phyloP scores from a whole-genome alignment of 1,140 invertebrate species.

The Xylocopa sonorina region DNA sequence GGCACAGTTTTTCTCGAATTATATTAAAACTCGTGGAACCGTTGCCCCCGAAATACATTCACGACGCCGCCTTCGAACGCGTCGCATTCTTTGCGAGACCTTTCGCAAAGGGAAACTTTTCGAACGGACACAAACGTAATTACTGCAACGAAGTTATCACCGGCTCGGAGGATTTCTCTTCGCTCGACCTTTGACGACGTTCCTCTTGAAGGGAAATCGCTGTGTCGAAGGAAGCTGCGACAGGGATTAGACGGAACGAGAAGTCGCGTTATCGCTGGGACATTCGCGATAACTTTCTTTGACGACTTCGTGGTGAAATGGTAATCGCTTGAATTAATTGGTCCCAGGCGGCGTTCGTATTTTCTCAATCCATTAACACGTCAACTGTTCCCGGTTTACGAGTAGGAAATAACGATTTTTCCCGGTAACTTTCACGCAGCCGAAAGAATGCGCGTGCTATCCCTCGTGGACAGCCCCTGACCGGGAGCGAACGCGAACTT shows the following conservation, averaged over 20 bases:
- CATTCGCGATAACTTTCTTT: not conserved
- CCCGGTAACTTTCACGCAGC: not conserved
- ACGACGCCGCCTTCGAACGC: not conserved
- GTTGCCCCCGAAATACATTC: not conserved
- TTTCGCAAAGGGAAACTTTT: not conserved
- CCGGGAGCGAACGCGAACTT: constrained; percentile 64
- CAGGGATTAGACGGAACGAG: not conserved
- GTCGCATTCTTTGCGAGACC: not conserved
- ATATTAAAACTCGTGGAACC: not conserved
- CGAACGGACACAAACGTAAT: constrained; percentile 4
- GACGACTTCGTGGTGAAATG: not conserved
- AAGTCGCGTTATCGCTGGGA: not conserved
- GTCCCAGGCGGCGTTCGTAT: constrained; percentile 3
- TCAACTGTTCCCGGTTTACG: constrained; percentile 1
- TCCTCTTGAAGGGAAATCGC: not conserved
- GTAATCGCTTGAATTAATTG: constrained; percentile 32
- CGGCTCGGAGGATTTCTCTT: not conserved
- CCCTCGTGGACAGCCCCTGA: not conserved
- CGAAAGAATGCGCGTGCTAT: constrained; percentile 41
- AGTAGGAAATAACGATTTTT: constrained; percentile 31
- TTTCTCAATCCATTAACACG: constrained; percentile 35
- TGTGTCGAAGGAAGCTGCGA: not conserved
- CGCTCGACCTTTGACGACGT: not conserved
- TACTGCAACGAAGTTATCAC: constrained; percentile 14
- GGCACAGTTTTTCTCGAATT: not conserved